Evolutionary conservation across 2,888 invertebrate genomes (phyloP), one percentile per base, ranked within the genome.

Genomic region (Coelopa pilipes): DNA sequence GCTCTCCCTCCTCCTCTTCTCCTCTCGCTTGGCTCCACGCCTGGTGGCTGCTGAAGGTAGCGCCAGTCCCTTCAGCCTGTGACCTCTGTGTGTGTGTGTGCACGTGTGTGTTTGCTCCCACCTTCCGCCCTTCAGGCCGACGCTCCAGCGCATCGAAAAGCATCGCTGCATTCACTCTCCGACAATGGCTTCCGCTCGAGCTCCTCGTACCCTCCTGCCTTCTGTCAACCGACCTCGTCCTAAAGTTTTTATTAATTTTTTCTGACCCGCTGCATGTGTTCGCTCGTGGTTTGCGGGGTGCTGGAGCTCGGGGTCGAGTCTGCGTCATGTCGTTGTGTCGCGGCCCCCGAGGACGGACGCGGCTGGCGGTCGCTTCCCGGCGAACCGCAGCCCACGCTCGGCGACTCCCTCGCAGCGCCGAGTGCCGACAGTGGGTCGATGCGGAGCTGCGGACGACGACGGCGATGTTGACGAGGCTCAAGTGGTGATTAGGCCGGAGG

Each of bases 231-330:
- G 49, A 5, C 50, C 50, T 21, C 45, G n/a, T 49, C 50, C 49
- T 50, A 50, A 21, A 66, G 49, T 66, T 66, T 66, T 66, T 66
- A 49, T 49, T 66, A 49, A 66, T 49, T 50, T 66, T 66, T 17
- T 47, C 50, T 66, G 19, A n/a, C 15, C 9, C 19, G 50, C 50
- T 50, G 3, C 15, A 24, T 50, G 15, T 62, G 34, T 45, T 62
- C 24, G 24, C 17, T 55, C 17, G 55, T 11, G 17, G 1, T 1
- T 55, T n/a, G 17, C 17, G 17, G 17, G 1, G 17, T 21, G 24
- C 24, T 19, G 19, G 57, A 19, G 19, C 10, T 1, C 12, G 13
- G 19, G 19, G 12, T 1, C 9, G 24, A 9, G 24, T 17, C 12
- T 3, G 24, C 19, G 21, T 4, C 17, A 13, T 12, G 21, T 12